A percentile compares a stretch with the other conserved stretches of the same genome.
Conservation (phyloP, 2,113 vertebrate species). For the Hydrochoerus hydrochaeris region DNA sequence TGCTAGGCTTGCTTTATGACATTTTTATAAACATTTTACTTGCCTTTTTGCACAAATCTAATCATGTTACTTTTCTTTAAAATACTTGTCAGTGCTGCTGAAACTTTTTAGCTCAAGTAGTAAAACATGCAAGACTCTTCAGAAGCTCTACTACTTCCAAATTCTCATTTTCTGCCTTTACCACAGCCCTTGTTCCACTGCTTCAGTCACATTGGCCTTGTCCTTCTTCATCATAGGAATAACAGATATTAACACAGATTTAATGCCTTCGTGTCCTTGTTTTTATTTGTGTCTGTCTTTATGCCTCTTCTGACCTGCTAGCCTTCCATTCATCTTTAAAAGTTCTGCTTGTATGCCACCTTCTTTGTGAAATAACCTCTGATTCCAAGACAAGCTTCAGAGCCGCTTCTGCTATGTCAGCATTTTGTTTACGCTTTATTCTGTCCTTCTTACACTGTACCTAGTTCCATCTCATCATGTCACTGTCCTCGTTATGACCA, state of each 20-base stretch:
- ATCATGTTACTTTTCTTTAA: background rate
- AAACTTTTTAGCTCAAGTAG: background rate
- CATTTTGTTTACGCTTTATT: background rate
- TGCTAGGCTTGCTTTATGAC: background rate
- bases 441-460: background rate
- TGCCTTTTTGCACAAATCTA: background rate
- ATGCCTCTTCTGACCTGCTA: background rate
- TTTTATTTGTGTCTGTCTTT: background rate
- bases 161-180: background rate
- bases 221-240: background rate
- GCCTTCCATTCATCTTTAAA: background rate
- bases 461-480: background rate
- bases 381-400: background rate
- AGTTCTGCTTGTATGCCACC: background rate
- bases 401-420: background rate
- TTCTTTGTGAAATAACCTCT: background rate
- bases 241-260: background rate
- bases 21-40: background rate
- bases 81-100: background rate
- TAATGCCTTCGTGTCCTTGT: background rate
- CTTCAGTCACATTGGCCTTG: background rate
- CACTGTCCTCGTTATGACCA: background rate
- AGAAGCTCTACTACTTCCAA: background rate
- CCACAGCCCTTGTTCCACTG: accelerated
- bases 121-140: background rate